These are phyloP conservation scores for Nylanderia fulva DNA, from an alignment of 1,140 invertebrate species.

Conservation along the genomic window DNA sequence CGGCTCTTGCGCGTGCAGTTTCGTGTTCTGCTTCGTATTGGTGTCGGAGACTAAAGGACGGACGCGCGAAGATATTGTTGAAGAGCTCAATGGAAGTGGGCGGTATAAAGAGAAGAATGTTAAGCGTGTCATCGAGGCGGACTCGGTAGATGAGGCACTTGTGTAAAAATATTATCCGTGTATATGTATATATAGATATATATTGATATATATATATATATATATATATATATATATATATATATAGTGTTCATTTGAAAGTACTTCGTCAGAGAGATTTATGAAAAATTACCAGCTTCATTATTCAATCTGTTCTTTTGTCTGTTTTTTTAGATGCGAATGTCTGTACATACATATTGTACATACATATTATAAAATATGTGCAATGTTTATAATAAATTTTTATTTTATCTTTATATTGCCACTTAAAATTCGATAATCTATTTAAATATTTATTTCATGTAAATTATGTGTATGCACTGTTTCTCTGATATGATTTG, in stretches of 20 bases:
- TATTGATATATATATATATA: too few species aligned
- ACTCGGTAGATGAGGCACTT: background rate
- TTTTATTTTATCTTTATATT: slow-evolving; percentile 8
- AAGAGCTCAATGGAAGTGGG: slow-evolving; percentile 76
- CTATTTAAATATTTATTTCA: background rate
- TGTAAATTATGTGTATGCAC: background rate
- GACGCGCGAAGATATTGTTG: slow-evolving; percentile 87
- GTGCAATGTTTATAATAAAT: background rate
- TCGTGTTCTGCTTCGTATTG: slow-evolving; percentile 81
- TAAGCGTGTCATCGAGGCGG: background rate
- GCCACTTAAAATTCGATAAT: background rate
- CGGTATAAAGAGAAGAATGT: background rate
- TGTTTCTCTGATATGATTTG: background rate
- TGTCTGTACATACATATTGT: background rate
- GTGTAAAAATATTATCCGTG: slow-evolving; percentile 15
- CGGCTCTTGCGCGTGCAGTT: slow-evolving; percentile 63
- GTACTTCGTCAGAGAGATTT: background rate
- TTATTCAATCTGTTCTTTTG: background rate
- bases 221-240: too few species aligned
- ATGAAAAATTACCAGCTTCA: background rate
- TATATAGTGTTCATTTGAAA: background rate
- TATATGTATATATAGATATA: too few species aligned
- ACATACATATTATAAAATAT: slow-evolving; percentile 13
- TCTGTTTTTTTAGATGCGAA: background rate
- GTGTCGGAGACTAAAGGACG: slow-evolving; percentile 90